Conservation (phyloP, 2,113 vertebrate species). For the Axis porcinus region DNA sequence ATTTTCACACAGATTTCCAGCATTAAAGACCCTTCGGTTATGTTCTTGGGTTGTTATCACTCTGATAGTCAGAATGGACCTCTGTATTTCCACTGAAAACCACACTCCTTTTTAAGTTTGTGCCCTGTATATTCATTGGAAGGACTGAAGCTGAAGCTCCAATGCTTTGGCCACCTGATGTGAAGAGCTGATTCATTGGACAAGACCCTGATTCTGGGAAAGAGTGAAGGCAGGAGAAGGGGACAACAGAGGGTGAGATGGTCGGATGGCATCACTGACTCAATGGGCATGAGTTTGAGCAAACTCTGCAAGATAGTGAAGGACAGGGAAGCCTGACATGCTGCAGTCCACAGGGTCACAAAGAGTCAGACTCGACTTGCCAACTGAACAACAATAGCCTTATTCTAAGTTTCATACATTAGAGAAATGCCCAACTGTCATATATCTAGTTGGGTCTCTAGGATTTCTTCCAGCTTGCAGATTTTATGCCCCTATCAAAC, state of each 20-base stretch:
- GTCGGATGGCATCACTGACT: neutral
- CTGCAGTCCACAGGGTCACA: neutral
- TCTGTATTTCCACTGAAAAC: neutral
- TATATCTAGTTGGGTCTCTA: neutral
- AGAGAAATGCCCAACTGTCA: neutral
- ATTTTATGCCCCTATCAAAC: neutral
- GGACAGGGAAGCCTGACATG: neutral
- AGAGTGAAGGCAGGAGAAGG: neutral
- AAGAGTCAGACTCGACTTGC: neutral
- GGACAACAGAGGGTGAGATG: neutral
- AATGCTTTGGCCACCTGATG: neutral
- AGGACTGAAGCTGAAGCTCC: neutral
- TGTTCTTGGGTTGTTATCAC: neutral
- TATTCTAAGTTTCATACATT: slow-evolving; percentile 14
- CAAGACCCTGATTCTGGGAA: neutral
- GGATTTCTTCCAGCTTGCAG: neutral
- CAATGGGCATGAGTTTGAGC: neutral
- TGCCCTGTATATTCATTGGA: neutral
- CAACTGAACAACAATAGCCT: neutral
- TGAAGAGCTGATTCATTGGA: neutral
- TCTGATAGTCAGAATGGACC: neutral
- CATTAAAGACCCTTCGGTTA: neutral
- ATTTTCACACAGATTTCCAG: neutral
- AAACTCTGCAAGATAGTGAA: neutral
- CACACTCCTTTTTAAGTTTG: neutral